Base-by-base conservation (phyloP, 2,797 vertebrate species). In the Champsocephalus esox region DNA sequence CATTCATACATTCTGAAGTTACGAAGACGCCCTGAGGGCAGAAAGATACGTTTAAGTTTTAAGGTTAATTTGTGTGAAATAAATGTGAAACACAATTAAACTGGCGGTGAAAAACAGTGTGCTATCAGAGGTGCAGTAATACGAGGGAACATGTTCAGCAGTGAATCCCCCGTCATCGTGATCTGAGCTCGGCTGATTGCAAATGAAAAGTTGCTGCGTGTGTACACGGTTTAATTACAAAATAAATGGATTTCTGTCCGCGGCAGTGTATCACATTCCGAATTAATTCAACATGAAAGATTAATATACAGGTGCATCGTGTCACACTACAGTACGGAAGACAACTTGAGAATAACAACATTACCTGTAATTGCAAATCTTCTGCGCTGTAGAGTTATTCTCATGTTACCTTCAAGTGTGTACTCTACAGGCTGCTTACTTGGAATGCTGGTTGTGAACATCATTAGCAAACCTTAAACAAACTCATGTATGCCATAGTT, bases 1-100 rank as follows among this genome's bases (percentile, higher is more conserved):
- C 80, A 81, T 41, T 85, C 79, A 89, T 92, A 90, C 65, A 92
- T 87, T 82, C 67, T 87, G 61, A 87, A 83, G 74, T 88, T 79
- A 81, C 52, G 63, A 63, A 88, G 87, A 77, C 74, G 58, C 71
- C 84, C 80, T 77, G 48, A 2, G 82, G 86, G 77, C 77, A 77
- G 1, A 51, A 67, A 79, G 60, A 89, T 64, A 70, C 73, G 70
- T 80, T 81, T 75, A 80, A 87, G 86, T 92, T 77, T 88, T 87
- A 85, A 85, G 77, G 77, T 85, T 82, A 82, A 90, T 91, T 82
- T 90, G 69, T 79, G 70, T 75, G 77, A 79, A 81, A 83, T 75
- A 84, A 87, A 77, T 73, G 79, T 12, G 85, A 86, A 87, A 85
- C 57, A 75, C 62, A 87, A 79, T 86, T 81, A 82, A 61, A 58